A percentile compares a stretch with the other conserved stretches of the same genome.
Conservation (phyloP, 2,113 vertebrate genomes). For the Melanocharis versteri region DNA sequence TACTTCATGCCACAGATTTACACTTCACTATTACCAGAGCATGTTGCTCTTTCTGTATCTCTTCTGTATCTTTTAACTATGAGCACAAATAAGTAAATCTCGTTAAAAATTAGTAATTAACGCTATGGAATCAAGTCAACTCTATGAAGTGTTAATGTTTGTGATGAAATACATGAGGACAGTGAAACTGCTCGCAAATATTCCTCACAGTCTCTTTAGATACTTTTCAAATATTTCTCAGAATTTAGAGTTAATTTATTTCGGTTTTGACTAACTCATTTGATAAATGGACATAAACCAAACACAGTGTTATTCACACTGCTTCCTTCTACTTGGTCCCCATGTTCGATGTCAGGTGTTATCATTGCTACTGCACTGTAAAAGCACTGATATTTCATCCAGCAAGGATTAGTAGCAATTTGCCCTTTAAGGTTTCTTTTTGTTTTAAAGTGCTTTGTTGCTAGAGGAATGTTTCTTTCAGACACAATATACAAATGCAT, state of each 20-base stretch:
- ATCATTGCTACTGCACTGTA: not conserved
- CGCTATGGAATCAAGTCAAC: not conserved
- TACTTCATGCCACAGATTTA: not conserved
- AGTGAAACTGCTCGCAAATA: not conserved
- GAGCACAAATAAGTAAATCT: not conserved
- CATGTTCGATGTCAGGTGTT: accelerated
- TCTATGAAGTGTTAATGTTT: not conserved
- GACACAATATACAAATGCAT: not conserved
- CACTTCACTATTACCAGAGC: not conserved
- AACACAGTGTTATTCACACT: not conserved
- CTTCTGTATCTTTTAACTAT: not conserved
- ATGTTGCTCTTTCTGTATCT: not conserved
- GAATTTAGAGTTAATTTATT: not conserved
- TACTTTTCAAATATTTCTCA: not conserved
- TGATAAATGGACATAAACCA: not conserved
- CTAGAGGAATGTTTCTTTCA: not conserved
- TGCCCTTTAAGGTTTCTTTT: not conserved
- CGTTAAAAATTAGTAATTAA: not conserved
- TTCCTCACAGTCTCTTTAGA: not conserved
- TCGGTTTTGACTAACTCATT: not conserved
- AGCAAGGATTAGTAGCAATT: not conserved
- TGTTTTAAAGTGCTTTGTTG: not conserved
- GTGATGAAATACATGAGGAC: not conserved
- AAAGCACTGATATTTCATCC: not conserved
- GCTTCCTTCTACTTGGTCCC: not conserved